A percentile compares a stretch with the other conserved stretches of the same genome.
phyloP scores from a whole-genome alignment of 2,888 invertebrate species.

The Strigamia transsilvanica region DNA sequence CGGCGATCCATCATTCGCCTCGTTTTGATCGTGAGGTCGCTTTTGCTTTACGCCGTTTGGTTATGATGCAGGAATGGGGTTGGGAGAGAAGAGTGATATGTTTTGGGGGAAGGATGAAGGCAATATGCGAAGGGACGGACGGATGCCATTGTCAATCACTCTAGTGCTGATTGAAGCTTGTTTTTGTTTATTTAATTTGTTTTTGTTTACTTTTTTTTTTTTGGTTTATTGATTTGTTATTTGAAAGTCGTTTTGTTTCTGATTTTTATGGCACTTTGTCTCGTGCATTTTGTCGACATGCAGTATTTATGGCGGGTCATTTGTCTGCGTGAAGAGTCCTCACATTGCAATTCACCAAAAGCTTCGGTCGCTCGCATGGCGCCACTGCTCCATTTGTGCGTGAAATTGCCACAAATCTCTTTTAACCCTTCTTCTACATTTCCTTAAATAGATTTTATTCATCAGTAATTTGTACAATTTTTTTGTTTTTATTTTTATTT shows the following conservation, averaged over 20 bases:
- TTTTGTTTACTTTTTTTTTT: too few relatives aligned
- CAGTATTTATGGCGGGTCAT: conserved; percentile 41
- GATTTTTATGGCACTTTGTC: conserved; percentile 40
- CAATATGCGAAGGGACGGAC: background rate
- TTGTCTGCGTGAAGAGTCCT: conserved; percentile 36
- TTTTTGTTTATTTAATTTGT: background rate
- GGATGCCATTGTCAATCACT: background rate
- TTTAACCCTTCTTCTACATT: background rate
- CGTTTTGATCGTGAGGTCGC: conserved; percentile 19
- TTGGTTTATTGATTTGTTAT: background rate
- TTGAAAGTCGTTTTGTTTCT: conserved; percentile 5
- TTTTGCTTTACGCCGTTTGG: conserved; percentile 11
- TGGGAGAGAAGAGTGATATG: background rate
- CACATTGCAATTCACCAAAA: conserved; percentile 39
- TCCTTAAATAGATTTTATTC: background rate
- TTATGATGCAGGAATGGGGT: background rate
- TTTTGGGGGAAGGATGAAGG: background rate
- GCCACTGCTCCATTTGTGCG: conserved; percentile 31
- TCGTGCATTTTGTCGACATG: conserved; percentile 12
- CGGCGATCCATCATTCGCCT: conserved; percentile 18
- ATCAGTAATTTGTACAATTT: too few relatives aligned
- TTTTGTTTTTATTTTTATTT: background rate
- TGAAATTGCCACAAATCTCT: conserved; percentile 17
- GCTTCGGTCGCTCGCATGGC: conserved; percentile 8
- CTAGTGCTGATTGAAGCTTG: background rate